Conservation (phyloP, 1,140 invertebrate species). For the Ceratoteleas bidentatus region DNA sequence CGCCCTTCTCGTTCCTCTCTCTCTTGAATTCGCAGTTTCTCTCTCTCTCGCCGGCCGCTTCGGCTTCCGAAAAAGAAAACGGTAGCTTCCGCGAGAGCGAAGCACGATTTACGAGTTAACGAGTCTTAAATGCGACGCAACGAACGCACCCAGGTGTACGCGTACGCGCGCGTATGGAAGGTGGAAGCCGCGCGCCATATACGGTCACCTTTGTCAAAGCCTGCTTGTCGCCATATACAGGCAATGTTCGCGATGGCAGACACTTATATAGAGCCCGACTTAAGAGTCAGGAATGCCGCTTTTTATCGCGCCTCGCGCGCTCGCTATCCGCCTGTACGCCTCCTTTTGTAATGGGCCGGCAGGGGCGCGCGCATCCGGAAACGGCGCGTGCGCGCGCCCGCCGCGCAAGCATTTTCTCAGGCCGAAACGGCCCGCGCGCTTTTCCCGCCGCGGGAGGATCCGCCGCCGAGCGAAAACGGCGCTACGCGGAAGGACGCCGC, state of each 20-base stretch:
- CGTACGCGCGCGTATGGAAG: slow-evolving; percentile 72
- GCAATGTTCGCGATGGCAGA: slow-evolving; percentile 77
- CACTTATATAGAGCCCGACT: slow-evolving; percentile 79
- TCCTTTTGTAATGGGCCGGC: slow-evolving; percentile 66
- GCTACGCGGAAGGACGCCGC: slow-evolving; percentile 48
- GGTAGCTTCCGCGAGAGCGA: slow-evolving; percentile 65
- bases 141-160: slow-evolving; percentile 69
- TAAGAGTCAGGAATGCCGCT: slow-evolving; percentile 78
- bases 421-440: slow-evolving; percentile 29
- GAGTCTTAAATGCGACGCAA: slow-evolving; percentile 69
- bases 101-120: slow-evolving; percentile 71
- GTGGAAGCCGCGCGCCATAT: slow-evolving; percentile 78
- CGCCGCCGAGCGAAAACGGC: slow-evolving; percentile 24
- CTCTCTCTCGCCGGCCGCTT: slow-evolving; percentile 1
- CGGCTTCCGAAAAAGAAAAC: slow-evolving; percentile 64
- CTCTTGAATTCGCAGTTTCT: neutral
- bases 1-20: neutral
- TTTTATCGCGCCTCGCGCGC: slow-evolving; percentile 77
- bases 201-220: slow-evolving; percentile 79
- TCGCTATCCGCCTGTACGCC: slow-evolving; percentile 69
- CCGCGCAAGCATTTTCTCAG: slow-evolving; percentile 50
- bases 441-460: slow-evolving; percentile 36
- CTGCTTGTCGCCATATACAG: slow-evolving; percentile 79
- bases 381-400: slow-evolving; percentile 58
- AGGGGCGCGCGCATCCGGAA: slow-evolving; percentile 57